phyloP scores from a whole-genome alignment of 2,113 vertebrate species.

The Rhea pennata region DNA sequence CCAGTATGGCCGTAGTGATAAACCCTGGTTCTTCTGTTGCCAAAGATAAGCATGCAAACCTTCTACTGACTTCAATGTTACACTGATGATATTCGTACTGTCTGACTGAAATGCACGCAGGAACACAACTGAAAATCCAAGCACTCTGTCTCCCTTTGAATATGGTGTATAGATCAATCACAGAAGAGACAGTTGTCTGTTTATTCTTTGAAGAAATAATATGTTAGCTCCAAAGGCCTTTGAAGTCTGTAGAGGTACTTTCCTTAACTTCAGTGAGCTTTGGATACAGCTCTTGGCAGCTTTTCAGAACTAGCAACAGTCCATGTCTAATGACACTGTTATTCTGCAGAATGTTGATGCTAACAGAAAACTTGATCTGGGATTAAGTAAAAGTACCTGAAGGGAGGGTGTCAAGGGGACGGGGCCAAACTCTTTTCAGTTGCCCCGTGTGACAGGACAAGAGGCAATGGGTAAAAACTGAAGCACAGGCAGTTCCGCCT shows the following conservation, averaged over 20 bases:
- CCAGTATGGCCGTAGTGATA: not conserved
- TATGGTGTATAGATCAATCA: not conserved
- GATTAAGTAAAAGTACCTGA: not conserved
- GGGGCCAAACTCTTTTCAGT: too few relatives aligned
- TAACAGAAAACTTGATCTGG: not conserved
- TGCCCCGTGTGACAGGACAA: too few relatives aligned
- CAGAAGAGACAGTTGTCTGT: not conserved
- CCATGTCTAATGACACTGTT: not conserved
- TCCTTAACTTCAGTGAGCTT: not conserved
- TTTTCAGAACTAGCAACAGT: not conserved
- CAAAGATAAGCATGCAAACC: not conserved
- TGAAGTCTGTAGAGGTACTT: not conserved
- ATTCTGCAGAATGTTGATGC: not conserved
- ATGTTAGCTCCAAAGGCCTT: not conserved
- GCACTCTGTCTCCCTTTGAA: not conserved
- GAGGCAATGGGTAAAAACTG: too few relatives aligned
- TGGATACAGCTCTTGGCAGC: not conserved
- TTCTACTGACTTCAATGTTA: not conserved
- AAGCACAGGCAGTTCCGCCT: too few relatives aligned
- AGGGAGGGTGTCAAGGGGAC: too few relatives aligned
- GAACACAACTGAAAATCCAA: not conserved
- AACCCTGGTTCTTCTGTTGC: not conserved
- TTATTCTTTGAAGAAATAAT: not conserved
- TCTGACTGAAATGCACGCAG: not conserved
- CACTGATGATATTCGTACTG: not conserved